A percentile compares a stretch with the other conserved stretches of the same genome.
Conservation (phyloP, 2,113 vertebrate genomes). For the Silurus glanis region DNA sequence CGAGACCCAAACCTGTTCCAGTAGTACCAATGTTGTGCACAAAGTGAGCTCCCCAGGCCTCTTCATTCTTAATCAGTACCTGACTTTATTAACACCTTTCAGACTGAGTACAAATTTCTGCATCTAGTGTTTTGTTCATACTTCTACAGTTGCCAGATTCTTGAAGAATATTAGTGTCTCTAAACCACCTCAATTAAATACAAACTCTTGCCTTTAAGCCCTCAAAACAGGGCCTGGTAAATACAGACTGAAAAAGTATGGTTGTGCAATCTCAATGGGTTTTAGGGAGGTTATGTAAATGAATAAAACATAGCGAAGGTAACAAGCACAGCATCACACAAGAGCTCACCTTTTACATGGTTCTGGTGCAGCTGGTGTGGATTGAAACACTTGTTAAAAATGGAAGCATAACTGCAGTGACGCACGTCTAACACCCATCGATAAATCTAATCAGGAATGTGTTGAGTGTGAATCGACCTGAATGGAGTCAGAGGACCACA, state of each 20-base stretch:
- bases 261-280: not conserved
- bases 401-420: not conserved
- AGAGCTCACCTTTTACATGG: not conserved
- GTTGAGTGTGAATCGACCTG: not conserved
- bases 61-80: too few relatives aligned
- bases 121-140: too few relatives aligned
- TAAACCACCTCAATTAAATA: not conserved
- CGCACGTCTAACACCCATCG: not conserved
- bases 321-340: not conserved
- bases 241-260: not conserved
- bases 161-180: not conserved
- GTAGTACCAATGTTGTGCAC: too few relatives aligned
- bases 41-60: too few relatives aligned
- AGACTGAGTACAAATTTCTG: too few relatives aligned
- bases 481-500: not conserved
- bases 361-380: not conserved
- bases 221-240: not conserved
- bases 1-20: too few relatives aligned
- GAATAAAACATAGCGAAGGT: not conserved
- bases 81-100: too few relatives aligned
- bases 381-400: conserved; percentile 9
- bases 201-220: not conserved
- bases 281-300: not conserved
- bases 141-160: not conserved
- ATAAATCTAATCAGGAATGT: conserved; percentile 2